A percentile compares a stretch with the other conserved stretches of the same genome.
These are phyloP conservation scores for Spialia ferax DNA, from an alignment of 2,888 invertebrate genomes.

Conservation along the genomic window DNA sequence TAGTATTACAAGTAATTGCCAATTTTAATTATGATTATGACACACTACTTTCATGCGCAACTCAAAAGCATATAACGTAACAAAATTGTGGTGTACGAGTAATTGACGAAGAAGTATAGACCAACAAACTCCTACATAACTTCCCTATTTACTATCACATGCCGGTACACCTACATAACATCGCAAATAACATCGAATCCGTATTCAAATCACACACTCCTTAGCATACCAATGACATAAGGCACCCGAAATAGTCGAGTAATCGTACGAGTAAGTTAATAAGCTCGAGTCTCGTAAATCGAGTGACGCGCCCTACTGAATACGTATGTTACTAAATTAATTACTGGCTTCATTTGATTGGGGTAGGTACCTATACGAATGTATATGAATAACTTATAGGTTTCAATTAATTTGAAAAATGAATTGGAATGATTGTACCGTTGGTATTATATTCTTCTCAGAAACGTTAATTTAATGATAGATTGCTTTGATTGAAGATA, in stretches of 20 bases:
- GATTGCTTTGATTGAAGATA: background rate
- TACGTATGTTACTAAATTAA: background rate
- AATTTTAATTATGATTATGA: no score
- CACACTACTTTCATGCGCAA: no score
- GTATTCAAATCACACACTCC: constrained; percentile 25
- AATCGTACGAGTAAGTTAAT: constrained; percentile 25
- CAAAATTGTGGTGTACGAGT: no score
- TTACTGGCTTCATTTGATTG: constrained; percentile 31
- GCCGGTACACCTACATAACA: constrained; percentile 14
- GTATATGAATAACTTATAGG: no score
- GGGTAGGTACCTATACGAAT: constrained; percentile 3
- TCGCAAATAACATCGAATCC: constrained; percentile 22
- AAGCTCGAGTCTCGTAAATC: constrained; percentile 16
- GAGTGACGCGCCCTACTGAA: constrained; percentile 11
- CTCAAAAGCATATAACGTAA: no score
- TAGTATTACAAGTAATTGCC: no score
- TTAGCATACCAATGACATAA: constrained; percentile 33
- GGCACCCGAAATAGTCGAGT: constrained; percentile 22
- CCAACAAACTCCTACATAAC: no score
- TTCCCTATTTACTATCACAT: background rate
- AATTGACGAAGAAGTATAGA: no score
- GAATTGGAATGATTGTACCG: background rate
- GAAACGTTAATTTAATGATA: background rate
- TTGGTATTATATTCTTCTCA: background rate
- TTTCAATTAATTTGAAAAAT: constrained; percentile 13